These are phyloP conservation scores for Chironomus tentans DNA, from an alignment of 2,888 invertebrate species.

Conservation along the genomic window DNA sequence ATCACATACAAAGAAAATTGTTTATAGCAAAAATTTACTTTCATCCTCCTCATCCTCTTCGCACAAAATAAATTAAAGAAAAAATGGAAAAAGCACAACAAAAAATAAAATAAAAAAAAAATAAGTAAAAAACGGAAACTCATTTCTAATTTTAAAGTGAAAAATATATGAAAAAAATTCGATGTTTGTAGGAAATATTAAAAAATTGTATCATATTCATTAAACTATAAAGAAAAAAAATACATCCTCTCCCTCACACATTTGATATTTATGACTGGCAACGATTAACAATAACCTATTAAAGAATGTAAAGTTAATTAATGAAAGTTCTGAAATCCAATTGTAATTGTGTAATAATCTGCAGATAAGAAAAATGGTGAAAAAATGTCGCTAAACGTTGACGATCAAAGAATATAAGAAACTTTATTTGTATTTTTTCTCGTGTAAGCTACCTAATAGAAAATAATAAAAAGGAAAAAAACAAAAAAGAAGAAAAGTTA, in stretches of 20 bases:
- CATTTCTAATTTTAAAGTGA: not conserved
- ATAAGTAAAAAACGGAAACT: not conserved
- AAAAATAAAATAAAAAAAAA: not conserved
- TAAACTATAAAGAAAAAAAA: not conserved
- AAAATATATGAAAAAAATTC: not conserved
- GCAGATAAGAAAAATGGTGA: not conserved
- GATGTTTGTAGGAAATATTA: slow-evolving; percentile 1
- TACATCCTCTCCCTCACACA: not conserved
- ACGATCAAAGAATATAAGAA: not conserved
- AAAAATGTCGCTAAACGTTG: not conserved
- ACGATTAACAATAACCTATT: slow-evolving; percentile 2
- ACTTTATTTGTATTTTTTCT: not conserved
- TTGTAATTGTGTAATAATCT: not conserved
- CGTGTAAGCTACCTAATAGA: not conserved
- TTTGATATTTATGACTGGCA: slow-evolving; percentile 14
- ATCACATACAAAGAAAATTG: too few species aligned
- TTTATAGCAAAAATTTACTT: too few species aligned
- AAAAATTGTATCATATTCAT: not conserved
- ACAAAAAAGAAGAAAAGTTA: too few species aligned
- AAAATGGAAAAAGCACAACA: not conserved
- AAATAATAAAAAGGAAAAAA: not conserved
- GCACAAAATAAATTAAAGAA: not conserved
- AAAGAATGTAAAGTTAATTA: not conserved
- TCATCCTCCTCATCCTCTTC: too few species aligned
- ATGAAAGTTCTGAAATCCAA: not conserved